phyloP scores from a whole-genome alignment of 2,888 invertebrate genomes.

The Deladenus siricidicola region DNA sequence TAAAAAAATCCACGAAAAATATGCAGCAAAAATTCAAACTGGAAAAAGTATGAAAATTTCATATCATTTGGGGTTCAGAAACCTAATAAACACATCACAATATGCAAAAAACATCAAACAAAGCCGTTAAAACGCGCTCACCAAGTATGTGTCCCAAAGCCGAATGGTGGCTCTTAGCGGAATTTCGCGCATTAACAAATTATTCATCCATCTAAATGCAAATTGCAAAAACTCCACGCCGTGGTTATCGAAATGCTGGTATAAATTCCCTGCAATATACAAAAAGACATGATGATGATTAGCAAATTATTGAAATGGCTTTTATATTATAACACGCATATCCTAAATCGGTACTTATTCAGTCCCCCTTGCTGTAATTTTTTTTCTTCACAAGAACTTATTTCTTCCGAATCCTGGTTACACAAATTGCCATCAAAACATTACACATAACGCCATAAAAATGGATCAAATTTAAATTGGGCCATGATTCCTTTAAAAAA shows the following conservation, averaged over 20 bases:
- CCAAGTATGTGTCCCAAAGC: slow-evolving; percentile 96
- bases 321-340: too few species aligned
- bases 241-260: slow-evolving; percentile 81
- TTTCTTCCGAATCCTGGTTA: too few species aligned
- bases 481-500: too few species aligned
- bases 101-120: not conserved
- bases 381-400: too few species aligned
- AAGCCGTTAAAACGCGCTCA: slow-evolving; percentile 53
- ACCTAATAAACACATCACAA: too few species aligned
- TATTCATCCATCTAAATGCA: slow-evolving; percentile 99
- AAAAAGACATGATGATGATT: not conserved
- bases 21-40: too few species aligned
- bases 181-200: slow-evolving; percentile 88
- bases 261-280: slow-evolving; percentile 65
- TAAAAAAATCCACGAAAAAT: too few species aligned
- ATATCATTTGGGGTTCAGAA: not conserved
- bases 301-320: not conserved
- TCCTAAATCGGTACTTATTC: too few species aligned
- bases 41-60: not conserved
- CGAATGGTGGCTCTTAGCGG: slow-evolving; percentile 91
- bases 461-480: too few species aligned
- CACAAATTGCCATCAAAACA: too few species aligned
- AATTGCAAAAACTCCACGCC: slow-evolving; percentile 97
- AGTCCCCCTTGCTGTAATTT: too few species aligned
- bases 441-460: too few species aligned